phyloP scores from a whole-genome alignment of 1,140 invertebrate genomes.

The Dreissena rostriformis region DNA sequence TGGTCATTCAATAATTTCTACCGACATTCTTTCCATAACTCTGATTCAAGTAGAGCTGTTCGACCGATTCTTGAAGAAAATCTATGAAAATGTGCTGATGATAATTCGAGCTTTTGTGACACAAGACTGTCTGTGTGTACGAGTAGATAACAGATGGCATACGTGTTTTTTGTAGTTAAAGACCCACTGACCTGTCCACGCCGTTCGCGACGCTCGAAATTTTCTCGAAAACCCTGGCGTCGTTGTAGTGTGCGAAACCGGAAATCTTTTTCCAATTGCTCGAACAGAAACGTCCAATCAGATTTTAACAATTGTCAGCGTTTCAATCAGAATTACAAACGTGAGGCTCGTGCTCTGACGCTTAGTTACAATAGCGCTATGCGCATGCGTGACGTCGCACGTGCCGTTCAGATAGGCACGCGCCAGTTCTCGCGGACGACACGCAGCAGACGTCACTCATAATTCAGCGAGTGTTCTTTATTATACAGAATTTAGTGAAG shows the following conservation, averaged over 20 bases:
- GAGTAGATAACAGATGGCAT: too few species aligned
- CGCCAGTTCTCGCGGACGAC: slow-evolving; percentile 49
- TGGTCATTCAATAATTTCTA: too few species aligned
- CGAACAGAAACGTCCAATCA: slow-evolving; percentile 51
- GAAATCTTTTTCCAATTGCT: slow-evolving; percentile 37
- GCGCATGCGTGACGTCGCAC: slow-evolving; percentile 44
- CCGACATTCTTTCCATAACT: too few species aligned
- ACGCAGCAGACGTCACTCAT: slow-evolving; percentile 32
- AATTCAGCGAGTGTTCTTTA: slow-evolving; percentile 16
- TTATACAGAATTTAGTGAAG: slow-evolving; percentile 28
- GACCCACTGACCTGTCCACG: too few species aligned
- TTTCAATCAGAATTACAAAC: slow-evolving; percentile 57
- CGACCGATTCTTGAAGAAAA: too few species aligned
- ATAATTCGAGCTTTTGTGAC: too few species aligned
- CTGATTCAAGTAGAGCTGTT: too few species aligned
- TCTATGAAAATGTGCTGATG: too few species aligned
- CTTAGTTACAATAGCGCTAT: slow-evolving; percentile 37
- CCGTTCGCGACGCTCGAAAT: too few species aligned
- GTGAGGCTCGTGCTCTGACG: slow-evolving; percentile 44
- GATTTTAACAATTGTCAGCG: slow-evolving; percentile 48
- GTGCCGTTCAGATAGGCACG: slow-evolving; percentile 47
- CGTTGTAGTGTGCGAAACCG: background rate
- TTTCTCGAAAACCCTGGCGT: too few species aligned
- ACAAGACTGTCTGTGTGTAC: too few species aligned
- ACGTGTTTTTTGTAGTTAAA: too few species aligned